A percentile compares a stretch with the other conserved stretches of the same genome.
phyloP scores from a whole-genome alignment of 2,113 vertebrate genomes.

The Agapornis roseicollis region DNA sequence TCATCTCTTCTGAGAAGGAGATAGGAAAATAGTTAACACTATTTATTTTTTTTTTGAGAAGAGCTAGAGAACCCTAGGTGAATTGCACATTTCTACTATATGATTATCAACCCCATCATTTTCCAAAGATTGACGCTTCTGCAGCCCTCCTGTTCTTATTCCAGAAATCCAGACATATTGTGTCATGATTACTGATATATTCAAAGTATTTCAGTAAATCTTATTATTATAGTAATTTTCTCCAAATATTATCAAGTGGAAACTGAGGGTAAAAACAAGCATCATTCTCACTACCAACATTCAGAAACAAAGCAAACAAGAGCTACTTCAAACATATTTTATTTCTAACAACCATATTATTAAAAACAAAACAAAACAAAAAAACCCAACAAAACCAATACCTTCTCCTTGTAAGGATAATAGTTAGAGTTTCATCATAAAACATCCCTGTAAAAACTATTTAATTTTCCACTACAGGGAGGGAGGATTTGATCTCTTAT shows the following conservation, averaged over 20 bases:
- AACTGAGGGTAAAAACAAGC: background rate
- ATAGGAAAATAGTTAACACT: background rate
- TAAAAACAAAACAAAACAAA: background rate
- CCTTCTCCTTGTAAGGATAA: conserved; percentile 11
- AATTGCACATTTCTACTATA: background rate
- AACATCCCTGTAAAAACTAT: conserved; percentile 73
- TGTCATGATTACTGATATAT: background rate
- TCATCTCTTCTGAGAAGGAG: conserved; percentile 14
- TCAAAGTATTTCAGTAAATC: background rate
- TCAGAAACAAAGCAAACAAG: conserved; percentile 22
- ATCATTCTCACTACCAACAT: background rate
- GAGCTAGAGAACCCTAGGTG: background rate
- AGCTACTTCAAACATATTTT: conserved; percentile 30
- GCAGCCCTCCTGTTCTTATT: background rate
- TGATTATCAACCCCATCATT: background rate
- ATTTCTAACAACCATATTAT: conserved; percentile 4
- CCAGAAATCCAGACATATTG: background rate
- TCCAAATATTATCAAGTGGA: background rate
- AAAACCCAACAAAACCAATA: background rate
- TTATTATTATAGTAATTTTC: background rate
- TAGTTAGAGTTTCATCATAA: conserved; percentile 57
- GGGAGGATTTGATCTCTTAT: conserved; percentile 76
- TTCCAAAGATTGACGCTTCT: background rate
- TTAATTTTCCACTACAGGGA: conserved; percentile 74
- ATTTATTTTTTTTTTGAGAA: background rate